Evolutionary conservation across 1,140 invertebrate species (phyloP), one percentile per base, ranked within the genome.

Genomic region (Aphidius ervi): DNA sequence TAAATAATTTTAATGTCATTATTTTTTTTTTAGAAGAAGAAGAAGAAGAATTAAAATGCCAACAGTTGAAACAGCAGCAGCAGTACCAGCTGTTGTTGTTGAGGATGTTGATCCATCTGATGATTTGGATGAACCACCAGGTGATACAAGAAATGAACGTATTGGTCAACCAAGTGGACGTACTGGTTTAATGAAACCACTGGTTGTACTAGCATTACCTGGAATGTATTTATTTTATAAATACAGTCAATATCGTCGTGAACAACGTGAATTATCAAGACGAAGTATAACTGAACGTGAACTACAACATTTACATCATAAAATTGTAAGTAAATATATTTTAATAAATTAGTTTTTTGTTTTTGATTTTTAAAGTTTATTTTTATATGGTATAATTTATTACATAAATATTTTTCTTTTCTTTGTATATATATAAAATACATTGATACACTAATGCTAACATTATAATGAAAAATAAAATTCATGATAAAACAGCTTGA

Each of bases 141-240:
- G 16, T 9, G 77, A 76, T 56, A 71, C 73, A 7, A 68, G 71
- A 16, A 67, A 3, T 70, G 69, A 16, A 64, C 65, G 5, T 78
- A 64, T 74, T 40, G 64, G 61, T 20, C 64, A 62, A 37, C 50
- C 52, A 78, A 67, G 81, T 77, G 67, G 80, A 70, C 75, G 87
- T 74, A 79, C 85, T 70, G 74, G 81, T 31, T 79, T 92, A 66
- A 90, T 91, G 86, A 88, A 88, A 74, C 89, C 89, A 3, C 84
- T 91, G 70, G 88, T 90, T 67, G 89, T 91, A 68, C 79, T 93
- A 54, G 91, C 90, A 3, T 77, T 91, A 66, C 90, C 90, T 62
- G 90, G 91, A 63, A 93, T 93, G 91, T 94, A 92, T 79, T 83
- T 94, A 65, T 89, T 93, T 78, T 92, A 92, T 81, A 93, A 93